Conservation (phyloP, 2,888 invertebrate genomes). For the Zaprionus obscuricornis region DNA sequence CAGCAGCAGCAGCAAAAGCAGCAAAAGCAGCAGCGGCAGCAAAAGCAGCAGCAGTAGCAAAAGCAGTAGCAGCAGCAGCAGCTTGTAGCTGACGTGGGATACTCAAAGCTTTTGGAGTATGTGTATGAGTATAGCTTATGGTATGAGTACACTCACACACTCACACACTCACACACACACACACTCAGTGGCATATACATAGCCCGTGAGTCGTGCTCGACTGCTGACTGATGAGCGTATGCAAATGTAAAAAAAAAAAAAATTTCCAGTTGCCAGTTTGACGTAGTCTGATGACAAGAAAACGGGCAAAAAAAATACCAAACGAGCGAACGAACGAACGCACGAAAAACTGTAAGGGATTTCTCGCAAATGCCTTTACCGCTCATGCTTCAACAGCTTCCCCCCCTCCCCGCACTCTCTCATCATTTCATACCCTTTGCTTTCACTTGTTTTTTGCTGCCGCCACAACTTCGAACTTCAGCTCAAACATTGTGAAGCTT, state of each 20-base stretch:
- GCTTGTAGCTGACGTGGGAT: background rate
- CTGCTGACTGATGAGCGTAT: constrained; percentile 68
- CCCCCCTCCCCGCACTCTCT: constrained; percentile 1
- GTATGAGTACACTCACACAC: constrained; percentile 19
- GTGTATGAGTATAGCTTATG: constrained; percentile 24
- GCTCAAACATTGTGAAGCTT: too few species aligned
- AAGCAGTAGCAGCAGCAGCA: background rate
- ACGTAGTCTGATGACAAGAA: constrained; percentile 57
- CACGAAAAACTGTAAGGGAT: constrained; percentile 29
- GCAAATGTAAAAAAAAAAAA: constrained; percentile 71
- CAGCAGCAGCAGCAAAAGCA: constrained; percentile 18
- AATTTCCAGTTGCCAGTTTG: constrained; percentile 63
- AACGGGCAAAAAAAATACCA: constrained; percentile 17
- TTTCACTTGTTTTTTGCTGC: too few species aligned
- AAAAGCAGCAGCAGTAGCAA: background rate
- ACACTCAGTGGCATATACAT: constrained; percentile 17
- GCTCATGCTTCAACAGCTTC: background rate
- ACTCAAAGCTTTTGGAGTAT: too few species aligned
- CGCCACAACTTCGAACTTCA: too few species aligned
- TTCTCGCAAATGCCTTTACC: constrained; percentile 27
- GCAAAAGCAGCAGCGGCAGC: constrained; percentile 5
- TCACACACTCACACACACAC: too few species aligned
- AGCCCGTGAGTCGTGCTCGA: constrained; percentile 11
- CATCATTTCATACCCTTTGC: too few species aligned
- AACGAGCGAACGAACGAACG: constrained; percentile 18